Conservation (phyloP, 2,888 invertebrate genomes). For the Ypsolopha sequella region DNA sequence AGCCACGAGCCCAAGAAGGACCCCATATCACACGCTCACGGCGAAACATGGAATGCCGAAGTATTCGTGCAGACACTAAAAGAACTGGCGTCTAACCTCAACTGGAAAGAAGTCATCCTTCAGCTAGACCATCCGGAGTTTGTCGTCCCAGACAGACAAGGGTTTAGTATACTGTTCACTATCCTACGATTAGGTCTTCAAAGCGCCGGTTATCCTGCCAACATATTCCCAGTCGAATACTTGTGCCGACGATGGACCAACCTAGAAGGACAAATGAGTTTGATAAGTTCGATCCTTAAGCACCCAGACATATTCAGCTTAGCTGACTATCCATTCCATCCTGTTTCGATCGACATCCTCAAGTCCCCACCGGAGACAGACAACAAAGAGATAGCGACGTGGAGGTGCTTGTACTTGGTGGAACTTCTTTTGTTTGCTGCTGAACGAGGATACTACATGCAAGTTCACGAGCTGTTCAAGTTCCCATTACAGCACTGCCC, state of each 20-base stretch:
- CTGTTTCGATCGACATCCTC: constrained; percentile 88
- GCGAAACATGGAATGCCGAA: constrained; percentile 92
- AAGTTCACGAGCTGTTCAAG: constrained; percentile 91
- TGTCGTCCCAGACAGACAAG: constrained; percentile 86
- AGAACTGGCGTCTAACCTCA: constrained; percentile 86
- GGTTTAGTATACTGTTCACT: constrained; percentile 85
- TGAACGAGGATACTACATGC: constrained; percentile 86
- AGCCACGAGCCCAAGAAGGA: constrained; percentile 70
- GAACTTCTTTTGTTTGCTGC: constrained; percentile 89
- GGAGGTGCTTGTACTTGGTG: constrained; percentile 93
- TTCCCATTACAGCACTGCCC: constrained; percentile 94
- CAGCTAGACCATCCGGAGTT: constrained; percentile 95
- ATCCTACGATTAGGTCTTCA: constrained; percentile 86
- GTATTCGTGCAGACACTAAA: constrained; percentile 93
- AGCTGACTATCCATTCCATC: constrained; percentile 90
- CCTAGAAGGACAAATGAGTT: constrained; percentile 91
- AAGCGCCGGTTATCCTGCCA: constrained; percentile 77
- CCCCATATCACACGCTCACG: constrained; percentile 34
- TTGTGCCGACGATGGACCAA: constrained; percentile 95
- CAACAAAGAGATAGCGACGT: constrained; percentile 92
- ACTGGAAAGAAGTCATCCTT: constrained; percentile 93
- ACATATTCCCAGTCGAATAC: constrained; percentile 88
- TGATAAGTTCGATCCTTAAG: constrained; percentile 88
- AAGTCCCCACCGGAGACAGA: constrained; percentile 96
- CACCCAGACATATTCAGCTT: constrained; percentile 95